Evolutionary conservation across 2,888 invertebrate genomes (phyloP).

Genomic region (Coecobrya sp.): DNA sequence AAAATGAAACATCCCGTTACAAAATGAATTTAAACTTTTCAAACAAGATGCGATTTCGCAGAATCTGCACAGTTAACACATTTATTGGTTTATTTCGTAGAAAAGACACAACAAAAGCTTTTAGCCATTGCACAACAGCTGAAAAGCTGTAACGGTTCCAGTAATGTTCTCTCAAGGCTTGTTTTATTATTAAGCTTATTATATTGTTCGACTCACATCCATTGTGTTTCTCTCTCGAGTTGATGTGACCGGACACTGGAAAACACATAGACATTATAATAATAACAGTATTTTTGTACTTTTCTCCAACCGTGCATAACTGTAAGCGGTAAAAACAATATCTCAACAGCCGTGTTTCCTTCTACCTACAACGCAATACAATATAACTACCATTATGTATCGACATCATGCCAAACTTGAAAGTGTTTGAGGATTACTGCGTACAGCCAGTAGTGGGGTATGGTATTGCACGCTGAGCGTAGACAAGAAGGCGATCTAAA

Average conservation of each 20-base stretch:
- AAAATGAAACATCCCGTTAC: neutral
- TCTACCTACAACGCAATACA: neutral
- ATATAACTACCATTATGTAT: neutral
- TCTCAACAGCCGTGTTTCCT: constrained; percentile 39
- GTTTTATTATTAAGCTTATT: neutral
- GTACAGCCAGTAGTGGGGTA: neutral
- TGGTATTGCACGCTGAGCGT: neutral
- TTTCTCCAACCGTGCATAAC: neutral
- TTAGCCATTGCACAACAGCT: neutral
- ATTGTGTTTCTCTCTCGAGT: neutral
- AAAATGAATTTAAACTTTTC: too few species aligned
- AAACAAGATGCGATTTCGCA: too few species aligned
- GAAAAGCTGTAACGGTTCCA: neutral
- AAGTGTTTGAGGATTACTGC: constrained; percentile 9
- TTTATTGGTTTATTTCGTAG: neutral
- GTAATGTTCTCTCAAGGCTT: neutral
- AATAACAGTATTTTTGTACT: constrained; percentile 1
- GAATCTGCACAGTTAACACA: neutral
- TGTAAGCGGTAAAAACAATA: constrained; percentile 21
- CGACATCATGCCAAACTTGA: constrained; percentile 2
- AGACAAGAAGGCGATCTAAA: neutral
- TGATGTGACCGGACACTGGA: constrained; percentile 10
- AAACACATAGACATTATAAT: constrained; percentile 33
- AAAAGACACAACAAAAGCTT: neutral
- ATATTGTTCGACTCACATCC: neutral